Conservation (phyloP, 2,797 vertebrate genomes). For the Gallinago nigripennis region DNA sequence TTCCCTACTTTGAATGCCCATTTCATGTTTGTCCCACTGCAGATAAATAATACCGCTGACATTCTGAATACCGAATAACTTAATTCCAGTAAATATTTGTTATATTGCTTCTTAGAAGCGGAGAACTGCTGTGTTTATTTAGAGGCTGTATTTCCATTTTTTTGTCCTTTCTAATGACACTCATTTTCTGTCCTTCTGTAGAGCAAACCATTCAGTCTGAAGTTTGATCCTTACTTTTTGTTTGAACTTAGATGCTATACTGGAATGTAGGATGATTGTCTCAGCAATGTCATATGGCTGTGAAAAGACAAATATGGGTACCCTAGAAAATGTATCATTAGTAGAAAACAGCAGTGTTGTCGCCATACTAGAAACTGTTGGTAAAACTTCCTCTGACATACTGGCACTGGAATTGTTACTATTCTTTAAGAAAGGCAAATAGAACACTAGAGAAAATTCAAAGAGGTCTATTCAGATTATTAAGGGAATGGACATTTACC, state of each 20-base stretch:
- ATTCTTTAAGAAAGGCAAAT: not conserved
- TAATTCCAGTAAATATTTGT: not conserved
- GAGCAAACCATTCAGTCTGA: not conserved
- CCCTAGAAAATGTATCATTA: not conserved
- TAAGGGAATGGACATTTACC: not conserved
- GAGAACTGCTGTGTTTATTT: not conserved
- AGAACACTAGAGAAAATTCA: not conserved
- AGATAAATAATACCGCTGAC: not conserved
- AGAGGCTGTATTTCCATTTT: not conserved
- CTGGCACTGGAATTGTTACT: not conserved
- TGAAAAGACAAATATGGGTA: not conserved
- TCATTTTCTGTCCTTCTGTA: not conserved
- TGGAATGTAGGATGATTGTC: not conserved
- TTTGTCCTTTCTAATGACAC: not conserved
- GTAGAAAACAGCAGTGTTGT: not conserved
- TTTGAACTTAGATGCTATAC: not conserved
- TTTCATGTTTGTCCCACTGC: not conserved
- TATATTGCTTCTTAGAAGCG: not conserved
- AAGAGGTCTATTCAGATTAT: not conserved
- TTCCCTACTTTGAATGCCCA: not conserved
- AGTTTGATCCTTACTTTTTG: not conserved
- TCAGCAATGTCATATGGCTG: not conserved
- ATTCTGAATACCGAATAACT: not conserved
- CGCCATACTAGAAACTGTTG: accelerated
- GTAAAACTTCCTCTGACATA: not conserved